Evolutionary conservation across 2,797 vertebrate species (phyloP).

Genomic region (Peromyscus eremicus): DNA sequence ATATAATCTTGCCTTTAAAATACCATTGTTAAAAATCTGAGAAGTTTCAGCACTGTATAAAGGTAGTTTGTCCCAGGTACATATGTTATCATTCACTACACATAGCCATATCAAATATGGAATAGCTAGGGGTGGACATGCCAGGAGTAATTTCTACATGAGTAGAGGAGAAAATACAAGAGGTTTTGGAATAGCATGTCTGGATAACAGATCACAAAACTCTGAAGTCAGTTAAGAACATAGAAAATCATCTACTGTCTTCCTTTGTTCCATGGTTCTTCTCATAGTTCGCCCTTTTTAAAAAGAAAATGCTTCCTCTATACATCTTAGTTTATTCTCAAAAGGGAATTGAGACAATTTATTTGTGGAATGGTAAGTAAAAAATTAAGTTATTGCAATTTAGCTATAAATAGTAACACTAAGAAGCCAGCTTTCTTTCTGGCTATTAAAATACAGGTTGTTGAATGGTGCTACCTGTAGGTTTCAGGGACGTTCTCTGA

Average conservation of each 20-base stretch:
- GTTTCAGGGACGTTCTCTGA: neutral
- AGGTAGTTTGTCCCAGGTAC: neutral
- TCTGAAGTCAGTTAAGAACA: neutral
- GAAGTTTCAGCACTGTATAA: neutral
- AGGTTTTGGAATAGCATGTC: neutral
- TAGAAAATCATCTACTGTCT: neutral
- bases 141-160: neutral
- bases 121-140: neutral
- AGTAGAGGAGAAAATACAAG: neutral
- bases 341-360: neutral
- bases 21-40: neutral
- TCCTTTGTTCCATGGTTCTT: neutral
- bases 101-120: neutral
- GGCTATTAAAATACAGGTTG: neutral
- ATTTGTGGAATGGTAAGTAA: neutral
- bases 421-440: neutral
- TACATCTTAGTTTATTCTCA: neutral
- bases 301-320: neutral
- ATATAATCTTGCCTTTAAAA: neutral
- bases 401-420: neutral
- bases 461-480: rapidly evolving
- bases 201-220: neutral
- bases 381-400: neutral
- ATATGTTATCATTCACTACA: neutral
- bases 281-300: neutral